phyloP scores from a whole-genome alignment of 2,888 invertebrate species.

The Panopea generosa region DNA sequence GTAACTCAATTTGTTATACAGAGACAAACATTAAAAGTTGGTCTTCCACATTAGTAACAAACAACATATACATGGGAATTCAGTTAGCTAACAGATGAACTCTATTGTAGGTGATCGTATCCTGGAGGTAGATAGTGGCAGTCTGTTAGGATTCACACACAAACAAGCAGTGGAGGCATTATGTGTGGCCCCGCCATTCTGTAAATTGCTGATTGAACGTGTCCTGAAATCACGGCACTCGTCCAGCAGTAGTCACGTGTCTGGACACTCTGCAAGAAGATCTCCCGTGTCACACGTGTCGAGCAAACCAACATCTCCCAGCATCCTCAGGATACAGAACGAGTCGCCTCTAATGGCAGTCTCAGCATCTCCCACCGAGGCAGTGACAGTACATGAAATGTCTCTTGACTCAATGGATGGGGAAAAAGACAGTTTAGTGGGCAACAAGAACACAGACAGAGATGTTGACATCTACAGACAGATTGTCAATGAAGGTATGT shows the following conservation, averaged over 20 bases:
- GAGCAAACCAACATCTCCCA: no score
- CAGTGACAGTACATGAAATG: constrained; percentile 31
- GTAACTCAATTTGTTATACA: no score
- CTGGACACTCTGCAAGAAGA: constrained; percentile 1
- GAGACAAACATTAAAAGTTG: no score
- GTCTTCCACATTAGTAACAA: no score
- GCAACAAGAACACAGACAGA: background rate
- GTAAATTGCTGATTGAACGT: constrained; percentile 69
- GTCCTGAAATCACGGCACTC: background rate
- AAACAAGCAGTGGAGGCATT: constrained; percentile 84
- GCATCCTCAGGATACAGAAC: constrained; percentile 7
- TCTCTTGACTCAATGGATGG: constrained; percentile 17
- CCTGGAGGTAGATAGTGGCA: constrained; percentile 82
- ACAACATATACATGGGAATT: no score
- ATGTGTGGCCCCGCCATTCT: constrained; percentile 70
- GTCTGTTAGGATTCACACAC: constrained; percentile 83
- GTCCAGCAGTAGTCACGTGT: background rate
- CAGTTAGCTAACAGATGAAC: no score
- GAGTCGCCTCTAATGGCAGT: background rate
- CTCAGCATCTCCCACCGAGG: constrained; percentile 18
- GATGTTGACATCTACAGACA: background rate
- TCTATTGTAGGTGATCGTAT: constrained; percentile 85
- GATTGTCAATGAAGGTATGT: constrained; percentile 7
- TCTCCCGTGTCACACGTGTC: background rate
- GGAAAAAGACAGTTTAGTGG: background rate